Evolutionary conservation across 2,888 invertebrate species (phyloP).

Genomic region (Rhimphoctona megacephalus): DNA sequence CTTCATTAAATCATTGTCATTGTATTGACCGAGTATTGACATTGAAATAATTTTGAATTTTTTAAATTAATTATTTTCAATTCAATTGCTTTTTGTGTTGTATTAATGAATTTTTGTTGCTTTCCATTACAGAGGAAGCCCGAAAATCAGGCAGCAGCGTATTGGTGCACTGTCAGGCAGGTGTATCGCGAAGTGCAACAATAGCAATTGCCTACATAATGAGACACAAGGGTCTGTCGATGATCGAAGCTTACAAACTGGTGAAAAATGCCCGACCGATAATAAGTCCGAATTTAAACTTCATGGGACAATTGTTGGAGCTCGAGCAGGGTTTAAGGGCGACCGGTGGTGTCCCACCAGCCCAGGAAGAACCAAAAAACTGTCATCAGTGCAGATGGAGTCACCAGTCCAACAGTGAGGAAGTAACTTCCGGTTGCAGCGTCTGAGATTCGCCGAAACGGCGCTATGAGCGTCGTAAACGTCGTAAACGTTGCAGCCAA

Average conservation of each 20-base stretch:
- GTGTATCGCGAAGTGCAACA: conserved; percentile 97
- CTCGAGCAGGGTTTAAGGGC: conserved; percentile 90
- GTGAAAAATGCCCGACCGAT: conserved; percentile 94
- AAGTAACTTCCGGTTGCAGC: conserved; percentile 86
- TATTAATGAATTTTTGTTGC: not conserved
- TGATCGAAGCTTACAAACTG: conserved; percentile 94
- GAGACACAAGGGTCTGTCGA: conserved; percentile 93
- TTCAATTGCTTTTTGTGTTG: not conserved
- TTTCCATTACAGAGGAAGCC: conserved; percentile 89
- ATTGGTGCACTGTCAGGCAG: conserved; percentile 97
- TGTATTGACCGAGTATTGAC: too few species aligned
- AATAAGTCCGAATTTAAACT: conserved; percentile 97
- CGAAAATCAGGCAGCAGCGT: conserved; percentile 90
- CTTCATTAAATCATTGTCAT: too few species aligned
- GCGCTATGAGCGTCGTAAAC: conserved; percentile 65
- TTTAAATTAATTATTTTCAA: too few species aligned
- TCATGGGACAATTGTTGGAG: conserved; percentile 95
- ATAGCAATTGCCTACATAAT: conserved; percentile 98
- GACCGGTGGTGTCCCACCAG: conserved; percentile 78
- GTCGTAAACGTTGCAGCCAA: conserved; percentile 27
- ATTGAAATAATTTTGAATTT: too few species aligned
- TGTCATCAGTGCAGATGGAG: conserved; percentile 86
- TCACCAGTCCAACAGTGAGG: conserved; percentile 86
- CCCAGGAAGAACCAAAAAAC: conserved; percentile 83
- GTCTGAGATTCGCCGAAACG: conserved; percentile 82